Evolutionary conservation across 2,797 vertebrate genomes (phyloP), one percentile per base, ranked within the genome.

Genomic region (Urophycis tenuis): DNA sequence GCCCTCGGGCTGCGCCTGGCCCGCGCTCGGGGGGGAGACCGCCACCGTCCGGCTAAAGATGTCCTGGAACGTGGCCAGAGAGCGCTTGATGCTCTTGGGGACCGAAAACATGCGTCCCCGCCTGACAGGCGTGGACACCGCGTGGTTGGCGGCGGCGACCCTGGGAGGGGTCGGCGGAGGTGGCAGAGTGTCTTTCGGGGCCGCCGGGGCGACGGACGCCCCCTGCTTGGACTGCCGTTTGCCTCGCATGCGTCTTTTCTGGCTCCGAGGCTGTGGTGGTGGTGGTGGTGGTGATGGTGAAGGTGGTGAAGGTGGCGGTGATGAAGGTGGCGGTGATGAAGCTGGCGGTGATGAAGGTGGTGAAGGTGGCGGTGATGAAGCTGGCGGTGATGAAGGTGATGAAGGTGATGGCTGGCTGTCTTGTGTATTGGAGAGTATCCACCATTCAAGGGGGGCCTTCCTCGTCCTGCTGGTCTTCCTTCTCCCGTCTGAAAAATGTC

Each of bases 51-150:
- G 81, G 3, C 74, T 71, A 53, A 87, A 86, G 80, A 88, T 73
- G 80, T 89, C 85, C 71, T 85, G 78, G 73, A 87, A 87, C 0
- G 73, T 75, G 3, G 87, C 84, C 80, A 91, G 74, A 49, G 89
- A 86, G 8, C 64, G 41, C 74, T 82, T 91, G 74, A 84, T 64
- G 0, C 82, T 84, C 80, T 88, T 91, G 22, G 86, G 86, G 3
- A 85, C 5, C 0, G 74, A 75, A 29, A 64, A 7, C 1, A 64
- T 41, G 11, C 76, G 36, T 14, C 75, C 78, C 11, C 2, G 45
- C 73, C 77, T 79, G 35, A 80, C n/a, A 4, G 2, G 72, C 32
- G 73, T 19, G 14, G 41, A 49, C 41, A 14, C 41, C 17, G 41
- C 2, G 15, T 14, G 3, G 3, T 4, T 1, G 60, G n/a, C 39